Base-by-base conservation (phyloP, 1,140 invertebrate species). In the Venustaconcha ellipsiformis region DNA sequence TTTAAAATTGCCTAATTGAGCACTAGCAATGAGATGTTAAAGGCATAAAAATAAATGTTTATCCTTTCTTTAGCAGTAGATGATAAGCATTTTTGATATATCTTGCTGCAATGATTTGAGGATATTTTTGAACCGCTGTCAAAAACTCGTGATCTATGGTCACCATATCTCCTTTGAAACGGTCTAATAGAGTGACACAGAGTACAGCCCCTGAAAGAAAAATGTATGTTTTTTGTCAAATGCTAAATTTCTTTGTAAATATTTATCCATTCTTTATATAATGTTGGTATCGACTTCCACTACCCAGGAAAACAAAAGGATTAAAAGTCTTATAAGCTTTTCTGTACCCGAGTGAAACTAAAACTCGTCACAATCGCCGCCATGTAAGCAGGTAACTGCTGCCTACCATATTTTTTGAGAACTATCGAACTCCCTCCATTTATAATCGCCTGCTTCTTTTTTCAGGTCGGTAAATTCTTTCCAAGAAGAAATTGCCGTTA, bases 101-200 rank as follows among this genome's bases (percentile, higher is more conserved):
- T 58, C 95, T 92, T 5, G 94, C 93, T 0, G 98, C 94, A 26
- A 99, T 91, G 82, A 93, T 93, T 85, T 97, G 97, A 0, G 98
- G 97, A 81, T 97, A 92, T 71, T 94, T 92, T 88, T 99, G 97
- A 95, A 96, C 99, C 86, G 98, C 95, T 78, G 97, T 93, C 83
- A 99, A 88, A 0, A 96, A 94, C 87, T 96, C 95, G 87, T 99
- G 97, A 1, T 95, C 94, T 55, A 79, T 86, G 37, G 80, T 88
- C 87, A 98, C 95, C 92, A 99, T 97, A 91, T 99, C 98, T 13
- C 96, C 96, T 84, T 97, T 94, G 2, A 99, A 92, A 76, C 98
- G 92, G 90, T 99, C 96, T n/a, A 99, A 88, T 1, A 99, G 88
- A 0, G 96, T 94, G 13, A 98, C 97, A 88, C 97, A 99, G 20